A percentile compares a stretch with the other conserved stretches of the same genome.
Evolutionary conservation across 2,797 vertebrate genomes (phyloP).

Genomic region (Artibeus lituratus): DNA sequence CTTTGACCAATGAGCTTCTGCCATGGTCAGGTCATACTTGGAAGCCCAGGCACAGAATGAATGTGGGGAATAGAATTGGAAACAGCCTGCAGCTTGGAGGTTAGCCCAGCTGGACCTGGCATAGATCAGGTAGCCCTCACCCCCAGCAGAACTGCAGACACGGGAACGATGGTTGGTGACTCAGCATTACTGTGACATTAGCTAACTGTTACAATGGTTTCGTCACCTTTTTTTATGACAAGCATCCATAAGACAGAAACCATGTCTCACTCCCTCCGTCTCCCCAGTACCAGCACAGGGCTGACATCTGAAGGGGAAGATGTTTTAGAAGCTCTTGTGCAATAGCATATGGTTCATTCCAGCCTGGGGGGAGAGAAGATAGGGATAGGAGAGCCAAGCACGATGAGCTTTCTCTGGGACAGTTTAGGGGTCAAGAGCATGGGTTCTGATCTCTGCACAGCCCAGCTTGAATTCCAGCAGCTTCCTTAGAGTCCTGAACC

Average conservation of each 20-base stretch:
- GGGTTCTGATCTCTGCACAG: not conserved
- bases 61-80: not conserved
- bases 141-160: not conserved
- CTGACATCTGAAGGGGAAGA: not conserved
- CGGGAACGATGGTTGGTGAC: not conserved
- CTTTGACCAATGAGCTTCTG: not conserved
- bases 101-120: not conserved
- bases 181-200: not conserved
- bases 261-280: too few species aligned
- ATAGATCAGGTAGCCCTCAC: not conserved
- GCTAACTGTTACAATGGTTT: not conserved
- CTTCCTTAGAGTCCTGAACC: not conserved
- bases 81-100: not conserved
- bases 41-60: not conserved
- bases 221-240: not conserved
- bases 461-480: not conserved
- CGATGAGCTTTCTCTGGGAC: not conserved
- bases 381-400: not conserved
- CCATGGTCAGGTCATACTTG: not conserved
- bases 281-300: not conserved
- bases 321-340: not conserved
- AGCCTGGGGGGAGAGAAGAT: not conserved
- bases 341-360: accelerated
- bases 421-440: not conserved
- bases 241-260: not conserved